Conservation (phyloP, 2,888 invertebrate species). For the Lasioglossum marginatum region DNA sequence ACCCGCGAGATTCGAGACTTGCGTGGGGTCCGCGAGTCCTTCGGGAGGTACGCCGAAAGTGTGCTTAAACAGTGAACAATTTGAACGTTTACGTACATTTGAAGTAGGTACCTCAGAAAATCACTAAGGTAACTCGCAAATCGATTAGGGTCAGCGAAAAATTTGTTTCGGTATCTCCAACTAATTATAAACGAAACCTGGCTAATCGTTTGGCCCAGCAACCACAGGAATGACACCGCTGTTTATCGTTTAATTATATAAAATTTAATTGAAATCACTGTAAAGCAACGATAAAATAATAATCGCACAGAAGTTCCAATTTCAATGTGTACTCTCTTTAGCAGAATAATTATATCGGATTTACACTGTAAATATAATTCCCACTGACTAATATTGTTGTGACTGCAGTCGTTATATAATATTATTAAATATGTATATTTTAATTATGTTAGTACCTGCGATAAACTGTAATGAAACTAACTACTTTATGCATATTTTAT, state of each 20-base stretch:
- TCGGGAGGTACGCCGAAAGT: slow-evolving; percentile 50
- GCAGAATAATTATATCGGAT: background rate
- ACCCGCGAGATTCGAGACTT: slow-evolving; percentile 62
- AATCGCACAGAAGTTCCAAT: background rate
- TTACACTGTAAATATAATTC: background rate
- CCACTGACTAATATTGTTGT: background rate
- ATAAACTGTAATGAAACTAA: slow-evolving; percentile 1
- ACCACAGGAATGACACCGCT: background rate
- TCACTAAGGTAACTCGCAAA: background rate
- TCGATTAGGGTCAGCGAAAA: background rate
- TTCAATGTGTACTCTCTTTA: background rate
- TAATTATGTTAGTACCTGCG: slow-evolving; percentile 3
- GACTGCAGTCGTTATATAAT: background rate
- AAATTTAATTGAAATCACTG: background rate
- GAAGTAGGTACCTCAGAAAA: background rate
- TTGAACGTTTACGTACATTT: slow-evolving; percentile 29
- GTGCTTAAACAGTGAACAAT: slow-evolving; percentile 53
- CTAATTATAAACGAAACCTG: background rate
- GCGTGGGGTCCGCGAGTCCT: slow-evolving; percentile 42
- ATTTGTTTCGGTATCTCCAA: background rate
- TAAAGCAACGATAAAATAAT: background rate
- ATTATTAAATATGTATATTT: slow-evolving; percentile 2
- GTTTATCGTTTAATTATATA: background rate
- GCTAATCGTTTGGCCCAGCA: background rate
- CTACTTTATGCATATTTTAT: background rate